A percentile compares a stretch with the other conserved stretches of the same genome.
Evolutionary conservation across 2,113 vertebrate species (phyloP).

Genomic region (Pachycephala philippinensis): DNA sequence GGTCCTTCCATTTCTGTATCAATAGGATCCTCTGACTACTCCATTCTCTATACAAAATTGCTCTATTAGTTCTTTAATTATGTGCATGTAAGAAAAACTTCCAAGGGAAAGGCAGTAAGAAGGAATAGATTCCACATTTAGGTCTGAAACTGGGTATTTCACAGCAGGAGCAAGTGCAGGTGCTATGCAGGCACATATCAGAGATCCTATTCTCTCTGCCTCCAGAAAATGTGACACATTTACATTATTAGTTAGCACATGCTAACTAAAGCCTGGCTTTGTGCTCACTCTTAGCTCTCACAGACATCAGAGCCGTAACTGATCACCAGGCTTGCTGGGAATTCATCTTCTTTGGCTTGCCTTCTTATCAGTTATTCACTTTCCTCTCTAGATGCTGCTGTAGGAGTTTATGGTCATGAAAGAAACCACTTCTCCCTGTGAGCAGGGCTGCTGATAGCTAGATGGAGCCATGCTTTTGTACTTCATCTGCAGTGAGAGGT

Average conservation of each 20-base stretch:
- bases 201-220: not conserved
- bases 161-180: not conserved
- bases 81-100: not conserved
- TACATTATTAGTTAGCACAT: not conserved
- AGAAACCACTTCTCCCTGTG: not conserved
- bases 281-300: not conserved
- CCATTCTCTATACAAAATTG: not conserved
- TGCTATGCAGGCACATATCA: not conserved
- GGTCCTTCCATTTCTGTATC: not conserved
- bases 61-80: not conserved
- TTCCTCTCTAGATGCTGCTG: not conserved
- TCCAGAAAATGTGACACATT: not conserved
- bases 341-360: not conserved
- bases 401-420: not conserved
- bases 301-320: not conserved
- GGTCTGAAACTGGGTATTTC: not conserved
- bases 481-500: not conserved
- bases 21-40: not conserved
- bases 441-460: not conserved
- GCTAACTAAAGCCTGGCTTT: not conserved
- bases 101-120: not conserved
- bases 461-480: not conserved
- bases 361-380: not conserved
- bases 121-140: not conserved
- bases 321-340: not conserved